Evolutionary conservation across 1,140 invertebrate genomes (phyloP).

Genomic region (Agrypnia vestita): DNA sequence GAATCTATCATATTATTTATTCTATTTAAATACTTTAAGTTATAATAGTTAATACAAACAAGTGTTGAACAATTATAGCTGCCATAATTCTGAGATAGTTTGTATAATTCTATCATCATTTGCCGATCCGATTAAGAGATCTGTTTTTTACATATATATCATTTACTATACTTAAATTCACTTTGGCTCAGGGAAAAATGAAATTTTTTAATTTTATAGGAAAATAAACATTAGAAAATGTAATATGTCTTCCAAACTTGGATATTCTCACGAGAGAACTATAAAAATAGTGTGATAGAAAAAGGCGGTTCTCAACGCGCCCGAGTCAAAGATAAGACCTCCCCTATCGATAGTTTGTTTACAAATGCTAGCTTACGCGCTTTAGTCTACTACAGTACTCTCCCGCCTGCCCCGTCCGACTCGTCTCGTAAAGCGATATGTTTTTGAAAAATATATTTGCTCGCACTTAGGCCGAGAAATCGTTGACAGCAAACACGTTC

Average conservation of each 20-base stretch:
- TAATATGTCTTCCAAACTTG: slow-evolving; percentile 36
- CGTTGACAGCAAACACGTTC: slow-evolving; percentile 48
- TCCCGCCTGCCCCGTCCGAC: slow-evolving; percentile 7
- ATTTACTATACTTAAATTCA: slow-evolving; percentile 45
- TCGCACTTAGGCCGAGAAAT: slow-evolving; percentile 56
- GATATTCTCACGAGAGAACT: slow-evolving; percentile 35
- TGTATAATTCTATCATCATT: slow-evolving; percentile 37
- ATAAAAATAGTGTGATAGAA: slow-evolving; percentile 43
- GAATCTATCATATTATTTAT: slow-evolving; percentile 38
- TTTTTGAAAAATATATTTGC: slow-evolving; percentile 59
- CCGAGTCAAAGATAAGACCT: slow-evolving; percentile 3
- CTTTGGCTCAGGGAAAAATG: slow-evolving; percentile 49
- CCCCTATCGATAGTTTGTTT: slow-evolving; percentile 22
- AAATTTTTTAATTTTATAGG: slow-evolving; percentile 43
- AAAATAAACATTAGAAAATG: slow-evolving; percentile 56
- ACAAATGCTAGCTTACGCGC: slow-evolving; percentile 41
- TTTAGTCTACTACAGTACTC: slow-evolving; percentile 7
- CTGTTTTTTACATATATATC: slow-evolving; percentile 28
- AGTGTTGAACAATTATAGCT: slow-evolving; percentile 53
- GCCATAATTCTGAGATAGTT: slow-evolving; percentile 57
- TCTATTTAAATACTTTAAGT: slow-evolving; percentile 31
- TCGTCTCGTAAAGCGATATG: slow-evolving; percentile 58
- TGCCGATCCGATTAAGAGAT: slow-evolving; percentile 19
- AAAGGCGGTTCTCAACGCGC: slow-evolving; percentile 4
- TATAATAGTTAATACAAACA: slow-evolving; percentile 39